Conservation (phyloP, 2,113 vertebrate species). For the Oxyura jamaicensis region DNA sequence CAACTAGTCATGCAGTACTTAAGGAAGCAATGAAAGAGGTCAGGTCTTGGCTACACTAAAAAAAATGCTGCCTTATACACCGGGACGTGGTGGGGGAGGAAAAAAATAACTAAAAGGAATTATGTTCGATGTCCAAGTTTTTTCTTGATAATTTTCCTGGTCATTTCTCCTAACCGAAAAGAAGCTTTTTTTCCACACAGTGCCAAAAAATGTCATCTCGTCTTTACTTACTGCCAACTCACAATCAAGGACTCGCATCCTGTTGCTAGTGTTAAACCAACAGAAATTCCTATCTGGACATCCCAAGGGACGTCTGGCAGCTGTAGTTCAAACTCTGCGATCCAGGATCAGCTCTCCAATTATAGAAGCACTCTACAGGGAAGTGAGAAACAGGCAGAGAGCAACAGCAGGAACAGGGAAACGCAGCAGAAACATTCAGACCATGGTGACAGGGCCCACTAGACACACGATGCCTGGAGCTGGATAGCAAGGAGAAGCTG, state of each 20-base stretch:
- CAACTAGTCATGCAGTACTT: background rate
- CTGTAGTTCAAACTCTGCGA: background rate
- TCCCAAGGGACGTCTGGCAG: background rate
- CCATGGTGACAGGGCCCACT: background rate
- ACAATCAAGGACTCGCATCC: conserved; percentile 43
- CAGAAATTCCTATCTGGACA: background rate
- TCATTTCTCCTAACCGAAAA: background rate
- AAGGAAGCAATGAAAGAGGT: background rate
- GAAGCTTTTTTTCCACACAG: background rate
- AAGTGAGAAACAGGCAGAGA: background rate
- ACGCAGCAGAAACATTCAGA: background rate
- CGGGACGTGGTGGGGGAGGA: background rate
- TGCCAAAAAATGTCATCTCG: background rate
- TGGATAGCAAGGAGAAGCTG: background rate
- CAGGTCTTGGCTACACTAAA: background rate
- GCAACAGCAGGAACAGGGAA: background rate
- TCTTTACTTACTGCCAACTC: conserved; percentile 25
- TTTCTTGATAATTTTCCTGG: background rate
- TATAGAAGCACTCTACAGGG: background rate
- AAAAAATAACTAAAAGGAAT: background rate
- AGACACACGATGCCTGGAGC: background rate
- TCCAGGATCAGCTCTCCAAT: background rate
- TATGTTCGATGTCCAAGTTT: background rate
- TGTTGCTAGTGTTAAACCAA: conserved; percentile 17
- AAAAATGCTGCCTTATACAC: background rate